Evolutionary conservation across 1,140 invertebrate species (phyloP), one percentile per base, ranked within the genome.

Genomic region (Macrosteles quadrilineatus): DNA sequence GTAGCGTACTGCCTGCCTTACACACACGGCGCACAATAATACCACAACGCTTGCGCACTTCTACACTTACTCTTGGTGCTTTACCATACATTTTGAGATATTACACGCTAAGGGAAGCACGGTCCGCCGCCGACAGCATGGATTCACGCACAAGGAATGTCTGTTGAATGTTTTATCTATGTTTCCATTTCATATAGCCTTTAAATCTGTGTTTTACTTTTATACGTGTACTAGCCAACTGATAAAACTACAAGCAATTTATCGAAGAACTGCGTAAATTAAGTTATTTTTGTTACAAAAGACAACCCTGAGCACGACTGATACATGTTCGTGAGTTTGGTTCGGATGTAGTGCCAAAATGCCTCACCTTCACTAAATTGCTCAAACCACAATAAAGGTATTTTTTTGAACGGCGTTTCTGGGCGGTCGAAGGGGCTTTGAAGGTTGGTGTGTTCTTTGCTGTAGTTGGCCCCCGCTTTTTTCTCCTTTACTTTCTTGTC

Each of bases 161-260:
- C 55, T 59, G 55, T 59, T 59, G 23, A 59, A 59, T 59, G 55
- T 59, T 59, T 50, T 59, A 59, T 59, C 55, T 59, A 29, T 59
- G 55, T 59, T 59, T 30, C 55, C 55, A 25, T 27, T 59, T 59
- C 23, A 59, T 59, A 59, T 59, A 59, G 55, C 27, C 55, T 59
- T 59, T 59, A 27, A 59, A 59, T 59, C 21, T 25, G 55, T 59
- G 55, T 59, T 59, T 59, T 27, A 11, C 12, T 29, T 59, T 30
- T 50, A 29, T 59, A 59, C 21, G 21, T 29, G 55, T 59, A 59
- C 32, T 36, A n/a, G n/a, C n/a, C n/a, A n/a, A 59, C 21, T 14
- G 23, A 29, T 36, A 59, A 30, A 59, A 59, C 21, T 27, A 11
- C 11, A 59, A 59, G 55, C 55, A 59, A 59, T 59, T 59, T 59